These are phyloP conservation scores for Eriosoma lanigerum DNA, from an alignment of 1,140 invertebrate genomes.

Conservation along the genomic window DNA sequence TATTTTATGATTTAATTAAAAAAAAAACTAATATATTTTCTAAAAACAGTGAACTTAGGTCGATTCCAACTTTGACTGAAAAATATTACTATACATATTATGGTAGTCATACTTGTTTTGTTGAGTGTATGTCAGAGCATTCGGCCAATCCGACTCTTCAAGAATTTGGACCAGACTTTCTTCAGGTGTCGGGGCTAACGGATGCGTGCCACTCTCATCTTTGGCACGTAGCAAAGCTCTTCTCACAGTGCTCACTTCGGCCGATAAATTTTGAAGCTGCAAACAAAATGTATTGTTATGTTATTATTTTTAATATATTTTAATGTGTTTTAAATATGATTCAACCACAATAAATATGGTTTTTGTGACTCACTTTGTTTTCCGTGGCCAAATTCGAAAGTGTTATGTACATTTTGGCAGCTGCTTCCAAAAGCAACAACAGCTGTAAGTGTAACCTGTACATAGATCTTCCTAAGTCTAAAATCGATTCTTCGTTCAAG, in stretches of 20 bases:
- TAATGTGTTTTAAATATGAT: too few relatives aligned
- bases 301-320: too few relatives aligned
- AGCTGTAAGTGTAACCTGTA: slow-evolving; percentile 95
- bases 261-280: slow-evolving; percentile 64
- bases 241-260: slow-evolving; percentile 63
- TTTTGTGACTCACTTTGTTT: slow-evolving; percentile 60
- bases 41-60: too few relatives aligned
- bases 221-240: slow-evolving; percentile 62
- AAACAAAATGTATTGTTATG: too few relatives aligned
- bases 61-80: neutral
- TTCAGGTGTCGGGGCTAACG: slow-evolving; percentile 59
- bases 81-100: neutral
- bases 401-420: slow-evolving; percentile 80
- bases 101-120: slow-evolving; percentile 59
- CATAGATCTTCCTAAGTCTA: slow-evolving; percentile 78
- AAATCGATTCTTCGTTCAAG: slow-evolving; percentile 64
- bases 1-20: neutral
- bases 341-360: too few relatives aligned
- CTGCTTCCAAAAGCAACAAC: slow-evolving; percentile 84
- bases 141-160: slow-evolving; percentile 66
- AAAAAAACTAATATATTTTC: too few relatives aligned
- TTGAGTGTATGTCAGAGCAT: slow-evolving; percentile 67
- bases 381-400: slow-evolving; percentile 63
- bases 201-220: slow-evolving; percentile 64
- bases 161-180: slow-evolving; percentile 67